A percentile compares a stretch with the other conserved stretches of the same genome.
phyloP scores from a whole-genome alignment of 1,140 invertebrate species.

The Halyomorpha halys region DNA sequence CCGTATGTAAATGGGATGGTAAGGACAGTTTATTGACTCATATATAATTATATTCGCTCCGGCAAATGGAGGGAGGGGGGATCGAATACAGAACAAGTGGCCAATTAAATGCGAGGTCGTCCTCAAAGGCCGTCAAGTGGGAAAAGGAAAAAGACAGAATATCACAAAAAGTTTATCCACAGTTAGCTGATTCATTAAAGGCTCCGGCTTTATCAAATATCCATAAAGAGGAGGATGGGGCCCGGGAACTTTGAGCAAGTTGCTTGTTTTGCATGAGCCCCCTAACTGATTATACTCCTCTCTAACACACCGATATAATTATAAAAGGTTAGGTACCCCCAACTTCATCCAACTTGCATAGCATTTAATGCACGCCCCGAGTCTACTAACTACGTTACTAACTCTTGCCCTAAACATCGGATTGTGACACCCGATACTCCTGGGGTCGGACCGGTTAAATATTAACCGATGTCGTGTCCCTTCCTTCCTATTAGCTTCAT shows the following conservation, averaged over 20 bases:
- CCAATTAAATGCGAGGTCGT: constrained; percentile 22
- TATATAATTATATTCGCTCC: neutral
- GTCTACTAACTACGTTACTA: constrained; percentile 14
- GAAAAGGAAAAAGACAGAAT: constrained; percentile 10
- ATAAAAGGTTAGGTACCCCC: constrained; percentile 27
- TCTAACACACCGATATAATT: constrained; percentile 27
- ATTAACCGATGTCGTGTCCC: constrained; percentile 4
- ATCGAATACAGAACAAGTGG: constrained; percentile 21
- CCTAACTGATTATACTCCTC: constrained; percentile 18
- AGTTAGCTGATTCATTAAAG: constrained; percentile 26
- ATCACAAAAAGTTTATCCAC: constrained; percentile 27
- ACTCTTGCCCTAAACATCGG: constrained; percentile 7
- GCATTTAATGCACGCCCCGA: constrained; percentile 19
- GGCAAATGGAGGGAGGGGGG: neutral
- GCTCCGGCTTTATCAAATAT: constrained; percentile 28
- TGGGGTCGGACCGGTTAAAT: neutral
- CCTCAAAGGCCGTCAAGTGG: neutral
- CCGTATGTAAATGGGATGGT: neutral
- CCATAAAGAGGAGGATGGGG: constrained; percentile 24
- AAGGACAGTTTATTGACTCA: neutral
- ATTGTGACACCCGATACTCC: constrained; percentile 18
- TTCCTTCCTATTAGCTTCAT: constrained; percentile 9
- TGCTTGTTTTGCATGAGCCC: constrained; percentile 23
- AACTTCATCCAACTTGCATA: constrained; percentile 29
- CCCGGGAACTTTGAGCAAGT: neutral